Percentiles rank a stretch among this genome's conserved stretches.
phyloP scores from a whole-genome alignment of 1,140 invertebrate genomes.

The Drosophila simulans region DNA sequence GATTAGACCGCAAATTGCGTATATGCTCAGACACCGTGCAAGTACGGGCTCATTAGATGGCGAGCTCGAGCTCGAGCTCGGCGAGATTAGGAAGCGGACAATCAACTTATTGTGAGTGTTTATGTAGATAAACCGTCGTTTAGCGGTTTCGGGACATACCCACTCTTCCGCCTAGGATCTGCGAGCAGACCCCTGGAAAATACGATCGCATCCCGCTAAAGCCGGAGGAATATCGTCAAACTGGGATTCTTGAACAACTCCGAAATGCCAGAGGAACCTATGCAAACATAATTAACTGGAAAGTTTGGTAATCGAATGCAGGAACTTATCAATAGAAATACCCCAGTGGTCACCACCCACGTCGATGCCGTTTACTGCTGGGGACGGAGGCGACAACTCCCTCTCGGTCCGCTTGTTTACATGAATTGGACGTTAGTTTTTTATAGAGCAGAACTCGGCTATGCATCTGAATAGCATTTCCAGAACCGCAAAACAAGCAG shows the following conservation, averaged over 20 bases:
- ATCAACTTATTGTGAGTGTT: conserved; percentile 83
- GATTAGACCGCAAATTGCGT: conserved; percentile 67
- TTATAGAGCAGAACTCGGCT: conserved; percentile 18
- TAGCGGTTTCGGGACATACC: conserved; percentile 83
- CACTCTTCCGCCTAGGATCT: conserved; percentile 75
- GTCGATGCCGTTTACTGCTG: conserved; percentile 26
- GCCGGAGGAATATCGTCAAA: conserved; percentile 20
- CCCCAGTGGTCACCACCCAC: conserved; percentile 43
- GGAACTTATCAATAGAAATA: conserved; percentile 51
- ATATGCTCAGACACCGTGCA: conserved; percentile 50
- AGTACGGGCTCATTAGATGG: conserved; percentile 54
- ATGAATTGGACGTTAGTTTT: conserved; percentile 60
- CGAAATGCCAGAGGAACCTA: conserved; percentile 26
- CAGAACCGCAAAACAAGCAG: conserved; percentile 72
- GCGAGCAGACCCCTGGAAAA: conserved; percentile 56
- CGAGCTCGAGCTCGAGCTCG: conserved; percentile 26
- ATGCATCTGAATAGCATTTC: conserved; percentile 62
- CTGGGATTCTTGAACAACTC: conserved; percentile 55
- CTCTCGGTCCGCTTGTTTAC: conserved; percentile 57
- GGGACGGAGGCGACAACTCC: conserved; percentile 43
- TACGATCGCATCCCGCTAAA: conserved; percentile 50
- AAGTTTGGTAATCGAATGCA: conserved; percentile 50
- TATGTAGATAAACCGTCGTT: conserved; percentile 83
- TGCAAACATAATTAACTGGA: conserved; percentile 61
- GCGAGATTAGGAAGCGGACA: conserved; percentile 62